Evolutionary conservation across 2,113 vertebrate genomes (phyloP), one percentile per base, ranked within the genome.

Genomic region (Miniopterus natalensis): DNA sequence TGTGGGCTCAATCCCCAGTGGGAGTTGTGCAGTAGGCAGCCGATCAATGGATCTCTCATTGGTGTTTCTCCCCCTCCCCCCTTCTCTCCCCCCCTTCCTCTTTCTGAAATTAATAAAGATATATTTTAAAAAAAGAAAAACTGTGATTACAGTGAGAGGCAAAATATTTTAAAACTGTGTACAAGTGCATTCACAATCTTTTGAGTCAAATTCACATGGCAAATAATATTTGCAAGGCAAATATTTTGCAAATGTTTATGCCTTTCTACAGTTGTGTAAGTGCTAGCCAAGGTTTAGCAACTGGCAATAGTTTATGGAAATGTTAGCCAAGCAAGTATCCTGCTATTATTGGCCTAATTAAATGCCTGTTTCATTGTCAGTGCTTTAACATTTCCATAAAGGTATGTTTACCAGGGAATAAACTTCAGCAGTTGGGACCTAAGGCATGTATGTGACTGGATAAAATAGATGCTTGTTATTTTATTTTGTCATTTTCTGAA

Each of bases 211-310:
- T 53, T 8, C 49, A 92, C 86, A 65, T 84, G 70, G 66, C 42
- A 94, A 84, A 47, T 75, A n/a, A 90, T 92, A 92, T 77, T 78
- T 71, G 11, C 21, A 90, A 94, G 23, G 57, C 63, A 95, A 90
- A 92, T 94, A 70, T 79, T 89, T 92, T 92, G 8, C 74, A 92
- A 94, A 70, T 75, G 7, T 75, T 86, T 94, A 45, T 80, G 45
- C 8, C n/a, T 36, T 83, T 86, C 12, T 61, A 31, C 13, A 66
- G 6, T 40, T 84, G 20, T 65, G 0, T 90, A 88, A 77, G 36
- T 49, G 21, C 10, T 80, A 61, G 59, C 21, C 63, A 91, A 94
- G 84, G 63, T 70, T 86, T 94, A 95, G 73, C 79, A 88, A 88
- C 90, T 78, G 71, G 31, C 73, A 79, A 20, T 65, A 75, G 36